phyloP scores from a whole-genome alignment of 2,888 invertebrate genomes.

The Dermolepida albohirtum region DNA sequence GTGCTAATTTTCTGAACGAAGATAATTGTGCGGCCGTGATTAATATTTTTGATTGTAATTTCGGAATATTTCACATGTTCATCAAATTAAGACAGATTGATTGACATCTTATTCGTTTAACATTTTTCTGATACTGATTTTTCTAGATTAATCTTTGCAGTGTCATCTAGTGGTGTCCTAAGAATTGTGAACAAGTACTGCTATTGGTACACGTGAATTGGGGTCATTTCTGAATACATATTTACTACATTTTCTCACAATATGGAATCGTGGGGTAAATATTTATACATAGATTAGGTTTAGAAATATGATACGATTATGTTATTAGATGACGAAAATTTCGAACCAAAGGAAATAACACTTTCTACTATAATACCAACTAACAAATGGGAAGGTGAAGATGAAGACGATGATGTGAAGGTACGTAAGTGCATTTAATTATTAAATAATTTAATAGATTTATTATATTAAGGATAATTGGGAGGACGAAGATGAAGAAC shows the following conservation, averaged over 20 bases:
- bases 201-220: slow-evolving; percentile 59
- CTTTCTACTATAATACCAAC: slow-evolving; percentile 64
- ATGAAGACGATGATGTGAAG: slow-evolving; percentile 88
- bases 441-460: slow-evolving; percentile 26
- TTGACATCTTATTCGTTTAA: slow-evolving; percentile 38
- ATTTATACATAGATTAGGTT: slow-evolving; percentile 1
- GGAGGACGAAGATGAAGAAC: slow-evolving; percentile 91
- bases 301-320: not conserved
- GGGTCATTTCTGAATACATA: slow-evolving; percentile 50
- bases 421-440: slow-evolving; percentile 63
- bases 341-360: slow-evolving; percentile 74
- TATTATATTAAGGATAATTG: slow-evolving; percentile 82
- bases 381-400: slow-evolving; percentile 91
- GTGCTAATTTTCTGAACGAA: slow-evolving; percentile 33
- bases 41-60: slow-evolving; percentile 28
- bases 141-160: slow-evolving; percentile 44
- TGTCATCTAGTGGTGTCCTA: slow-evolving; percentile 53
- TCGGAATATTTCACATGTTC: slow-evolving; percentile 32
- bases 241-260: slow-evolving; percentile 52
- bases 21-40: slow-evolving; percentile 23
- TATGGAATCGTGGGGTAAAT: slow-evolving; percentile 65
- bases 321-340: slow-evolving; percentile 76
- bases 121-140: slow-evolving; percentile 30
- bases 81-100: slow-evolving; percentile 38
- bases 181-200: slow-evolving; percentile 44